A percentile compares a stretch with the other conserved stretches of the same genome.
phyloP scores from a whole-genome alignment of 2,113 vertebrate species.

The Ammospiza nelsoni region DNA sequence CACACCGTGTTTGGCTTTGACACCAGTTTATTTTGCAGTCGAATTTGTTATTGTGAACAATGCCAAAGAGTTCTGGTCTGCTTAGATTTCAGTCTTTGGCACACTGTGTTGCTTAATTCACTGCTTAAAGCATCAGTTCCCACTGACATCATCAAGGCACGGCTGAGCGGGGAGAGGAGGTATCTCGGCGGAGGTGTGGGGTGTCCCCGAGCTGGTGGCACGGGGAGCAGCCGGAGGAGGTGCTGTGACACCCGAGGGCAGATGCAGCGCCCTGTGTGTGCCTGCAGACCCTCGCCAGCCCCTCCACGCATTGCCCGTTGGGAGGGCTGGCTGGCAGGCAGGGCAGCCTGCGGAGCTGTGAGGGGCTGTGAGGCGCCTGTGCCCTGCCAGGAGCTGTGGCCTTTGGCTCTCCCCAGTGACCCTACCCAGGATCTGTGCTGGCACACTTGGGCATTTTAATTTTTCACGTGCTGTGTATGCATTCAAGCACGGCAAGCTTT shows the following conservation, averaged over 20 bases:
- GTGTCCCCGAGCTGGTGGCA: background rate
- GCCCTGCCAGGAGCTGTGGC: background rate
- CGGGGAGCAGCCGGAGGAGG: background rate
- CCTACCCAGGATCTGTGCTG: rapidly evolving
- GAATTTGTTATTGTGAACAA: background rate
- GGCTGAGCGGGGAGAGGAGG: background rate
- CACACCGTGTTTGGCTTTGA: background rate
- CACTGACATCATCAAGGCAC: background rate
- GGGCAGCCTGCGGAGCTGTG: background rate
- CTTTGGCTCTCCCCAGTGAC: background rate
- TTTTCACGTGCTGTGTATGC: background rate
- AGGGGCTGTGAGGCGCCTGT: background rate
- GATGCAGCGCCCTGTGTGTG: background rate
- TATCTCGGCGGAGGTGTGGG: background rate
- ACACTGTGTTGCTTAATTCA: background rate
- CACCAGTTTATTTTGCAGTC: background rate
- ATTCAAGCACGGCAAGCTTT: background rate
- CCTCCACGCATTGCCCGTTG: rapidly evolving
- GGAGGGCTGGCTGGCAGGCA: background rate
- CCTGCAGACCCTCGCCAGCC: background rate
- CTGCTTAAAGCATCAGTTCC: background rate
- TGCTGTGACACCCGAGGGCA: background rate
- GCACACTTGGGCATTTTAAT: background rate
- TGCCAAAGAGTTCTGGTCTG: background rate
- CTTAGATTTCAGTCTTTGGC: background rate